A percentile compares a stretch with the other conserved stretches of the same genome.
Evolutionary conservation across 2,797 vertebrate species (phyloP).

Genomic region (Diceros bicornis): DNA sequence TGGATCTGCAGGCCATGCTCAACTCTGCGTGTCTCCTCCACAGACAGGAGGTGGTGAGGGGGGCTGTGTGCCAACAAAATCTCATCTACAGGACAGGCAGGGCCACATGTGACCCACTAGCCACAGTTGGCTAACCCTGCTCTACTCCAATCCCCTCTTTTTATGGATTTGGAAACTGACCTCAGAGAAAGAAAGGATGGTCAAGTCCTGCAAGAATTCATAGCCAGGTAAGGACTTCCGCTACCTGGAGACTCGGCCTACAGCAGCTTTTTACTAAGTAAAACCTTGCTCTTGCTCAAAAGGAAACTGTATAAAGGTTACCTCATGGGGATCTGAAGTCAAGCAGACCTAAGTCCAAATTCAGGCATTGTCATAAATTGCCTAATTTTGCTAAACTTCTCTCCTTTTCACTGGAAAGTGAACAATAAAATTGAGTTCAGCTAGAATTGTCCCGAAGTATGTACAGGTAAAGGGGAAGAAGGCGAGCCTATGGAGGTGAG

Average conservation of each 20-base stretch:
- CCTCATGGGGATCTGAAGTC: neutral
- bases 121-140: neutral
- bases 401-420: neutral
- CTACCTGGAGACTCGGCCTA: neutral
- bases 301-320: neutral
- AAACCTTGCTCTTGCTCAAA: neutral
- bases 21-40: too few species aligned
- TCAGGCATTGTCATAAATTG: neutral
- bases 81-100: neutral
- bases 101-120: neutral
- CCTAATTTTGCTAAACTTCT: neutral
- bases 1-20: neutral
- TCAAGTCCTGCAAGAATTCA: neutral
- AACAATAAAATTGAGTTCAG: neutral
- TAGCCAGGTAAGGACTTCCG: neutral
- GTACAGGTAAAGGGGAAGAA: neutral
- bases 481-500: too few species aligned
- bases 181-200: neutral
- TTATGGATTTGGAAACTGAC: neutral
- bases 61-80: neutral
- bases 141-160: too few species aligned
- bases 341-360: neutral
- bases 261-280: neutral
- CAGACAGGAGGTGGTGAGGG: neutral
- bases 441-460: neutral